Percentiles rank a stretch among this genome's conserved stretches.
phyloP scores from a whole-genome alignment of 2,113 vertebrate species.

The Dendrocopos noguchii region DNA sequence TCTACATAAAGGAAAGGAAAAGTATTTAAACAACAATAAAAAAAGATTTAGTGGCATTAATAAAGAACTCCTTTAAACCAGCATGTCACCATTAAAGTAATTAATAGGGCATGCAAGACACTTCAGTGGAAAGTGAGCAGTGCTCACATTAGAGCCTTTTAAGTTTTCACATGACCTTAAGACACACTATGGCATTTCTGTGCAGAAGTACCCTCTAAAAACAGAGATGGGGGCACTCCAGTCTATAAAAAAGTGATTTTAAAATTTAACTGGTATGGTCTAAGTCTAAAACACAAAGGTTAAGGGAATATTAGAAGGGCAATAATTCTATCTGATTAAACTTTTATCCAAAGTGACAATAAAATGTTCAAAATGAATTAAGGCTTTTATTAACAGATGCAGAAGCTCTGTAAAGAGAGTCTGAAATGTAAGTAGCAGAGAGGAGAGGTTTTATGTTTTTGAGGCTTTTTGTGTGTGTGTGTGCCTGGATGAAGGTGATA shows the following conservation, averaged over 20 bases:
- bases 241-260: conserved; percentile 71
- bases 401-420: conserved; percentile 49
- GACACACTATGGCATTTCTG: not conserved
- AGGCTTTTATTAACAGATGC: conserved; percentile 64
- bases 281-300: conserved; percentile 70
- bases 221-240: conserved; percentile 30
- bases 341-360: conserved; percentile 69
- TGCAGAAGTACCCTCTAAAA: conserved; percentile 23
- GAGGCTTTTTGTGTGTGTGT: not conserved
- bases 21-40: conserved; percentile 75
- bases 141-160: not conserved
- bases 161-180: conserved; percentile 42
- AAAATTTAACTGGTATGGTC: conserved; percentile 67
- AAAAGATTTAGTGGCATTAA: conserved; percentile 74
- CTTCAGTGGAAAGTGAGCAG: not conserved
- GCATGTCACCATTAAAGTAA: conserved; percentile 74
- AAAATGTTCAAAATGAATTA: conserved; percentile 69
- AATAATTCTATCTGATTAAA: conserved; percentile 77
- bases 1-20: conserved; percentile 68
- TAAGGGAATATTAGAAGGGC: conserved; percentile 72
- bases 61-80: conserved; percentile 75
- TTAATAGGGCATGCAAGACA: conserved; percentile 60
- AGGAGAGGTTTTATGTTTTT: not conserved
- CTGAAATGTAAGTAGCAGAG: conserved; percentile 49
- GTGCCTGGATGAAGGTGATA: conserved; percentile 32